These are phyloP conservation scores for Drosophila ogumai DNA, from an alignment of 1,140 invertebrate species.

Conservation along the genomic window DNA sequence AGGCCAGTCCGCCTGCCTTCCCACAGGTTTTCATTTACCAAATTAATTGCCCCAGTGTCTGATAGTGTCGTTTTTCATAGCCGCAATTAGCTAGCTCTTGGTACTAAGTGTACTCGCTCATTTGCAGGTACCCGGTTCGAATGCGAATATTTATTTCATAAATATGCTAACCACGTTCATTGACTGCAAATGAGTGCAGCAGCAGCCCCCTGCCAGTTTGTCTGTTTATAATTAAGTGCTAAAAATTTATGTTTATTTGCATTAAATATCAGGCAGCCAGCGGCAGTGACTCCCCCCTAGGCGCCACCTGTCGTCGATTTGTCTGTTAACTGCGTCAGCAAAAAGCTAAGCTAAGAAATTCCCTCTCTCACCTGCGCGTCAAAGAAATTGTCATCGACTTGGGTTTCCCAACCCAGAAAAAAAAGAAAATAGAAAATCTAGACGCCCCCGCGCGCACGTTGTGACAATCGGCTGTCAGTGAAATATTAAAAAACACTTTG, in stretches of 20 bases:
- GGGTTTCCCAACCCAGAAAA: conserved; percentile 39
- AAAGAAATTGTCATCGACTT: conserved; percentile 62
- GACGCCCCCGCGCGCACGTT: neutral
- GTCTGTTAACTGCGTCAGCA: conserved; percentile 71
- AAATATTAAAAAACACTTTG: conserved; percentile 83
- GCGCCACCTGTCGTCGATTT: conserved; percentile 79
- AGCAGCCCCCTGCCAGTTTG: conserved; percentile 7
- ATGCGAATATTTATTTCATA: conserved; percentile 69
- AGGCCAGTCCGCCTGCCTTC: conserved; percentile 35
- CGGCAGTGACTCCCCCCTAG: conserved; percentile 3
- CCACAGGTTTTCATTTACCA: conserved; percentile 71
- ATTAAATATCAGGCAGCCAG: conserved; percentile 29
- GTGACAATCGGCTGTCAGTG: conserved; percentile 78
- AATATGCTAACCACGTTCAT: conserved; percentile 73
- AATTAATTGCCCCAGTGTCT: conserved; percentile 36
- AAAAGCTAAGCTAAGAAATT: conserved; percentile 32
- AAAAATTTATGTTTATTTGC: conserved; percentile 75
- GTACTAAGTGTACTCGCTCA: conserved; percentile 48
- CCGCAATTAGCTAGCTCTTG: conserved; percentile 58
- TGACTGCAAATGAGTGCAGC: conserved; percentile 66
- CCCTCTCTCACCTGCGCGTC: conserved; percentile 22
- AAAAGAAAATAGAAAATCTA: neutral
- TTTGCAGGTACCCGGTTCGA: conserved; percentile 53
- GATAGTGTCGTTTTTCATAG: conserved; percentile 56
- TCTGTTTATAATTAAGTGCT: conserved; percentile 82